Conservation (phyloP, 2,113 vertebrate genomes). For the Chamaetylas fuelleborni region DNA sequence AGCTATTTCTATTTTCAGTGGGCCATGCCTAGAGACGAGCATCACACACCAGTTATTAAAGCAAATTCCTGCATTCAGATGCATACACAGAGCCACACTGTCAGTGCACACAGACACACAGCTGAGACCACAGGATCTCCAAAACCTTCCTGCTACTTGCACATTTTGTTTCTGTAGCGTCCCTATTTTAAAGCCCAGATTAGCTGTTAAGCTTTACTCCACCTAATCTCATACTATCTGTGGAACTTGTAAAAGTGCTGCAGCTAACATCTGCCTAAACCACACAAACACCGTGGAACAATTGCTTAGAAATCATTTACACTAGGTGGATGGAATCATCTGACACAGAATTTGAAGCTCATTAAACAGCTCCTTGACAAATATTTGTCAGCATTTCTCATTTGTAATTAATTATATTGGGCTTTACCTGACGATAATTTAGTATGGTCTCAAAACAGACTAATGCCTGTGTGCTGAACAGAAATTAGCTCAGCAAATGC, state of each 20-base stretch:
- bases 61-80: slow-evolving; percentile 43
- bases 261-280: slow-evolving; percentile 39
- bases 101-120: background rate
- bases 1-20: slow-evolving; percentile 31
- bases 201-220: background rate
- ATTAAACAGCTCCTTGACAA: slow-evolving; percentile 43
- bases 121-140: background rate
- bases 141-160: background rate
- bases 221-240: background rate
- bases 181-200: background rate
- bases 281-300: slow-evolving; percentile 23
- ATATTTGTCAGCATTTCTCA: slow-evolving; percentile 64
- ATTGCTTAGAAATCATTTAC: slow-evolving; percentile 62
- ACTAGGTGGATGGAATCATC: slow-evolving; percentile 48
- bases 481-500: background rate
- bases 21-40: background rate
- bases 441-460: slow-evolving; percentile 7
- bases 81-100: background rate
- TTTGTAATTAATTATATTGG: slow-evolving; percentile 53
- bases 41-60: slow-evolving; percentile 24
- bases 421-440: slow-evolving; percentile 40
- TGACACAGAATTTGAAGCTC: slow-evolving; percentile 44
- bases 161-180: background rate
- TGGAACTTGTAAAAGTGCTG: background rate
- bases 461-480: background rate